Percentiles rank a stretch among this genome's conserved stretches.
These are phyloP conservation scores for Ligdia adustata DNA, from an alignment of 2,888 invertebrate genomes.

Conservation along the genomic window DNA sequence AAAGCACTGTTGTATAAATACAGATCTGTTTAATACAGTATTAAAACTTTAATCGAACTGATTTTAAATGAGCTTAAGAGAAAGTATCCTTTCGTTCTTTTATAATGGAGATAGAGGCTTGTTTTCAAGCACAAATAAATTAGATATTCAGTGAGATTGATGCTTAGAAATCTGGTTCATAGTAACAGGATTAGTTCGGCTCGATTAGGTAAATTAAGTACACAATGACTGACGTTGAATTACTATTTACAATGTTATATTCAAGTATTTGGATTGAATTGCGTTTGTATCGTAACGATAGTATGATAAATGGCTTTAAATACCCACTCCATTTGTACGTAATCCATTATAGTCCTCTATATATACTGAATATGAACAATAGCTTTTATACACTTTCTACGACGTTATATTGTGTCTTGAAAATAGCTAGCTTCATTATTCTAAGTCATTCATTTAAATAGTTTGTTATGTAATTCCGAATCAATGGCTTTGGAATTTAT, in stretches of 20 bases:
- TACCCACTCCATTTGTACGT: constrained; percentile 8
- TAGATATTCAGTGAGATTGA: constrained; percentile 3
- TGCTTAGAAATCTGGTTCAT: constrained; percentile 12
- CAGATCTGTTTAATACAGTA: too few species aligned
- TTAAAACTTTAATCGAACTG: too few species aligned
- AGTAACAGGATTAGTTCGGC: constrained; percentile 19
- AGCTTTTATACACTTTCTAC: constrained; percentile 1
- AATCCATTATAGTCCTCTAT: constrained; percentile 4
- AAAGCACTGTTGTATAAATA: too few species aligned
- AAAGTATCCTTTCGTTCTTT: not conserved
- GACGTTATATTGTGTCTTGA: too few species aligned
- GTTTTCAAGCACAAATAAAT: constrained; percentile 1
- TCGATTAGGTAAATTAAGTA: constrained; percentile 16
- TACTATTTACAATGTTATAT: constrained; percentile 13
- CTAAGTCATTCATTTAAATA: too few species aligned
- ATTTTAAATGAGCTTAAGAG: not conserved
- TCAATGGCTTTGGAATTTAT: too few species aligned
- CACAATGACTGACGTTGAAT: constrained; percentile 1
- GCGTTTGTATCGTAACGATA: constrained; percentile 16
- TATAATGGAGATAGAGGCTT: not conserved
- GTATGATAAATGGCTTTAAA: constrained; percentile 16
- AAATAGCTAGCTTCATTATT: too few species aligned
- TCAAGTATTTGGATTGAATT: constrained; percentile 15
- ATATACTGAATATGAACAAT: too few species aligned
- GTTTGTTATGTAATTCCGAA: too few species aligned